Base-by-base conservation (phyloP, 2,888 invertebrate species). In the Tipula unca region DNA sequence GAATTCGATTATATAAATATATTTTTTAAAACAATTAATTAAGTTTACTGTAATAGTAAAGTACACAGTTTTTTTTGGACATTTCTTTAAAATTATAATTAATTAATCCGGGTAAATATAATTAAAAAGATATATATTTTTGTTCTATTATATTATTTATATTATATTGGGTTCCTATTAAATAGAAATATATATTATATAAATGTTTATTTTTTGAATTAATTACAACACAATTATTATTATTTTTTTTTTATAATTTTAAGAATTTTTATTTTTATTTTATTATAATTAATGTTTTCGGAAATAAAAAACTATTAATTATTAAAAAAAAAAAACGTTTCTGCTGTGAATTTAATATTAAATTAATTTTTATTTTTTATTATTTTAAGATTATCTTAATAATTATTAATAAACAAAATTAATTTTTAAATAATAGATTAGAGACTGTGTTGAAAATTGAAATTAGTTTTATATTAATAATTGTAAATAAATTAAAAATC, bases 191-290 rank as follows among this genome's bases (percentile, higher is more conserved):
- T 25, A 69, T 17, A n/a, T n/a, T n/a, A n/a, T n/a, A n/a, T n/a
- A n/a, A n/a, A n/a, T 69, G 69, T 69, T 69, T 69, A 69, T 69
- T 69, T n/a, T 69, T 69, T 69, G 69, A 69, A 69, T 69, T 69
- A 69, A 69, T 25, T 69, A 69, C 69, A 69, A 69, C 69, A 69
- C 25, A 69, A 54, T 54, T 10, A 48, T 48, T 17, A 10, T 17
- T 39, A 39, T 48, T 54, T 54, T 20, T 48, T 54, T 54, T 20
- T 69, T 69, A 25, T 69, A 69, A 25, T 69, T 69, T 69, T 69
- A 69, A 69, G 69, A 48, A 48, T 48, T 48, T 48, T n/a, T 69
- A 69, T 69, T 69, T 69, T 69, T 25, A 69, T 69, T 69, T 69
- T 69, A 69, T 69, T 69, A 69, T 48, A 2, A 48, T 10, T 69